phyloP scores from a whole-genome alignment of 2,888 invertebrate genomes.

The Chrysolina haemoptera region DNA sequence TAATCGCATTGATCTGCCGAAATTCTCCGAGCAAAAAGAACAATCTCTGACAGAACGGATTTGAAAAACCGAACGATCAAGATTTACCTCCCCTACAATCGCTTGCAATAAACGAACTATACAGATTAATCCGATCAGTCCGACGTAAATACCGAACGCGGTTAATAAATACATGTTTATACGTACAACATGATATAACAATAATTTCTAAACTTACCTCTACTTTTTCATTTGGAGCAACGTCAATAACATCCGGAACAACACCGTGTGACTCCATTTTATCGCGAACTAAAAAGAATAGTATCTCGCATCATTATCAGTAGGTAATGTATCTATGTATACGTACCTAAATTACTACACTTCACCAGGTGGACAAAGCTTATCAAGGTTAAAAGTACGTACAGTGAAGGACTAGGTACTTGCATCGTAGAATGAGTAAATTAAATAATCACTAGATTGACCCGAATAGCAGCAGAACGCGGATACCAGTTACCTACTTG shows the following conservation, averaged over 20 bases:
- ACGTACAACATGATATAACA: background rate
- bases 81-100: too few relatives aligned
- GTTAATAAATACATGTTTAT: too few relatives aligned
- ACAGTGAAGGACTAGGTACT: background rate
- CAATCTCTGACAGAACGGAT: too few relatives aligned
- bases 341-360: slow-evolving; percentile 11
- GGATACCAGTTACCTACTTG: background rate
- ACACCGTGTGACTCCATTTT: slow-evolving; percentile 62
- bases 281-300: slow-evolving; percentile 18
- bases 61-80: too few relatives aligned
- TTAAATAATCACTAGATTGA: background rate
- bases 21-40: too few relatives aligned
- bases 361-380: background rate
- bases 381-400: slow-evolving; percentile 7
- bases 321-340: background rate
- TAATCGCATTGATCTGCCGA: too few relatives aligned
- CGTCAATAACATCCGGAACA: slow-evolving; percentile 64
- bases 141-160: too few relatives aligned
- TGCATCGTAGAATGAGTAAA: background rate
- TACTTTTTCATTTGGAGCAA: slow-evolving; percentile 54
- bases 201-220: slow-evolving; percentile 49
- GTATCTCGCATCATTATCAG: background rate
- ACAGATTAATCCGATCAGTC: too few relatives aligned
- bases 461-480: background rate
- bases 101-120: too few relatives aligned